Conservation (phyloP, 2,888 invertebrate species). For the Neocrepidodera transversa region DNA sequence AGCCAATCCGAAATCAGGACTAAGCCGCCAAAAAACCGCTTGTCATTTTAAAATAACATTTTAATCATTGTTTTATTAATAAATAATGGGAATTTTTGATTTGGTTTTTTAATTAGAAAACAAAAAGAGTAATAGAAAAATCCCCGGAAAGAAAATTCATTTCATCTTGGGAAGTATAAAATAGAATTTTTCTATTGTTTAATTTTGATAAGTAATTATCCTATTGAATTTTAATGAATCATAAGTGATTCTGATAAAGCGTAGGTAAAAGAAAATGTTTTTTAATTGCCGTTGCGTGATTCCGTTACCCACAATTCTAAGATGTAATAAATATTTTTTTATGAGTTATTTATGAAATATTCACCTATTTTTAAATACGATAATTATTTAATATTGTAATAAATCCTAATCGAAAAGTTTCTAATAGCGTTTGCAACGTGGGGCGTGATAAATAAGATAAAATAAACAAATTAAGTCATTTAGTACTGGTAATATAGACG, state of each 20-base stretch:
- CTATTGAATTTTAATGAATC: not conserved
- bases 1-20: too few species aligned
- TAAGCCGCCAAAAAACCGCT: too few species aligned
- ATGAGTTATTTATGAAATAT: too few species aligned
- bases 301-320: not conserved
- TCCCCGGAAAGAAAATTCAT: constrained; percentile 2
- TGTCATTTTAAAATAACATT: too few species aligned
- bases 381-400: too few species aligned
- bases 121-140: not conserved
- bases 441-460: too few species aligned
- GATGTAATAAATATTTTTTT: not conserved
- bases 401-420: too few species aligned
- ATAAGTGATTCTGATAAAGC: constrained; percentile 4
- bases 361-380: too few species aligned
- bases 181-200: constrained; percentile 1
- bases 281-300: constrained; percentile 8
- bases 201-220: not conserved
- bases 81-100: not conserved
- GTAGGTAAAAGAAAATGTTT: constrained; percentile 1
- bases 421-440: too few species aligned
- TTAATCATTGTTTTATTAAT: too few species aligned
- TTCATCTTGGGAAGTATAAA: not conserved
- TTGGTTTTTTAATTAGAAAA: not conserved
- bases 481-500: too few species aligned
- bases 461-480: too few species aligned